phyloP scores from a whole-genome alignment of 2,113 vertebrate genomes.

The Phrynocephalus versicolor region DNA sequence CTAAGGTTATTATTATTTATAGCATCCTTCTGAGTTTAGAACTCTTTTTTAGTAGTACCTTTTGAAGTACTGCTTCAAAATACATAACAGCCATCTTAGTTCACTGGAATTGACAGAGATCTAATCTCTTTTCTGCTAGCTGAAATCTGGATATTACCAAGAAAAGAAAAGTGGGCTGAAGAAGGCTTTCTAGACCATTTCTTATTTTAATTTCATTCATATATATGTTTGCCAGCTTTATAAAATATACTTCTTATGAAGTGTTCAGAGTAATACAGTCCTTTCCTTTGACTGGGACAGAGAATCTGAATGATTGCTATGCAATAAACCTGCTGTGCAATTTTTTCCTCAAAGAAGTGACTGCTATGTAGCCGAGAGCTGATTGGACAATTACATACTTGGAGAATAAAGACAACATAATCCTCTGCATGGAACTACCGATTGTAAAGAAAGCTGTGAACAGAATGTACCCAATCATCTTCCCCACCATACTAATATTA shows the following conservation, averaged over 20 bases:
- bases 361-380: conserved; percentile 30
- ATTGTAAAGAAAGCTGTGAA: conserved; percentile 22
- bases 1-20: background rate
- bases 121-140: background rate
- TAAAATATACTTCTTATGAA: background rate
- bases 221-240: background rate
- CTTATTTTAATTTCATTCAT: background rate
- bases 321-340: conserved; percentile 46
- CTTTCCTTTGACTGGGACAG: conserved; percentile 35
- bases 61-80: background rate
- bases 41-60: background rate
- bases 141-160: background rate
- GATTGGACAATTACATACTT: conserved; percentile 12
- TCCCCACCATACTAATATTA: conserved; percentile 61
- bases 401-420: conserved; percentile 4
- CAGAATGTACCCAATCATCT: conserved; percentile 25
- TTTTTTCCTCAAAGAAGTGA: conserved; percentile 49
- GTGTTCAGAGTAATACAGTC: background rate
- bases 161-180: background rate
- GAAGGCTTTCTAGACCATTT: background rate
- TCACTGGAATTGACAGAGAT: background rate
- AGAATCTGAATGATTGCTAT: conserved; percentile 53
- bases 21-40: background rate
- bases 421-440: conserved; percentile 7
- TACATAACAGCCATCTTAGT: background rate